A percentile compares a stretch with the other conserved stretches of the same genome.
These are phyloP conservation scores for Idaea straminata DNA, from an alignment of 2,888 invertebrate genomes.

Conservation along the genomic window DNA sequence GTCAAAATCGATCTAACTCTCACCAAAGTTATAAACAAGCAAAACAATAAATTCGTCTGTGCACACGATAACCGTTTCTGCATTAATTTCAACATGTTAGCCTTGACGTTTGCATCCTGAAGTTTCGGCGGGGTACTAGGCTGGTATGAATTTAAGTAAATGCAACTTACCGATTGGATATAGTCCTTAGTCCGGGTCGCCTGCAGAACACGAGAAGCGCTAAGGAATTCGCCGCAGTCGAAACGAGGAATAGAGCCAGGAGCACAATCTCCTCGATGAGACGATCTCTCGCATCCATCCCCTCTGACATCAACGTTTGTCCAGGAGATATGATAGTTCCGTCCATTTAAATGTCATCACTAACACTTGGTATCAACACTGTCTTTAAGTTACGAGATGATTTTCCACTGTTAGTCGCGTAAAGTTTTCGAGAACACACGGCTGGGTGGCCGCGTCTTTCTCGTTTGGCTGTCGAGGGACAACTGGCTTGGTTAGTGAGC, in stretches of 20 bases:
- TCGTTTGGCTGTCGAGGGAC: conserved; percentile 67
- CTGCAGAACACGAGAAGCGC: conserved; percentile 87
- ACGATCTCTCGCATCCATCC: conserved; percentile 72
- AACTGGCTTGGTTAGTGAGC: conserved; percentile 49
- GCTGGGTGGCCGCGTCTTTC: conserved; percentile 73
- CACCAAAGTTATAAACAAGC: conserved; percentile 4
- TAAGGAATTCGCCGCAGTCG: conserved; percentile 85
- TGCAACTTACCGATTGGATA: conserved; percentile 86
- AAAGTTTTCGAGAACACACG: conserved; percentile 76
- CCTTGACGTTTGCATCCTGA: conserved; percentile 30
- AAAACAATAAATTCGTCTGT: not conserved
- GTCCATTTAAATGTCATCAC: conserved; percentile 74
- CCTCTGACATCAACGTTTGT: conserved; percentile 73
- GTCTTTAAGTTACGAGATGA: conserved; percentile 53
- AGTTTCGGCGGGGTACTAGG: conserved; percentile 23
- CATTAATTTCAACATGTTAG: conserved; percentile 30
- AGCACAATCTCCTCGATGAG: conserved; percentile 73
- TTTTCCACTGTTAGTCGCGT: conserved; percentile 69
- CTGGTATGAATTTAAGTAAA: conserved; percentile 11
- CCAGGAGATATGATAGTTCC: conserved; percentile 69
- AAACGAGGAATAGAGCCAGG: conserved; percentile 81
- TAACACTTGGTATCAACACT: conserved; percentile 64
- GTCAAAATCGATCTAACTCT: conserved; percentile 26
- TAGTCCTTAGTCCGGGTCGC: conserved; percentile 86
- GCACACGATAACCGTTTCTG: conserved; percentile 17